These are phyloP conservation scores for Adoxophyes honmai DNA, from an alignment of 1,140 invertebrate genomes.

Conservation along the genomic window DNA sequence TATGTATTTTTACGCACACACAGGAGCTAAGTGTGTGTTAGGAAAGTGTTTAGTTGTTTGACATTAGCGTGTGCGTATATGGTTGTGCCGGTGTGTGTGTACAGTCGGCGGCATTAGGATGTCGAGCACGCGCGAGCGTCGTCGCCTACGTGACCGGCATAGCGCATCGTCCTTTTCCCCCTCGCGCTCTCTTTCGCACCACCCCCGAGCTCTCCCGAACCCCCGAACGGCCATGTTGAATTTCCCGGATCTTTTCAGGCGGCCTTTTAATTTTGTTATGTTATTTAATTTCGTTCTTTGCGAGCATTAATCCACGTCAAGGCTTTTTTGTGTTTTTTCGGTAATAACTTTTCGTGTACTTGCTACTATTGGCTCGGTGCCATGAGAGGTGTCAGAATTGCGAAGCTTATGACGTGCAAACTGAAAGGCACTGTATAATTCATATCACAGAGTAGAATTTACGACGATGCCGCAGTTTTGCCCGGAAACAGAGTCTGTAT, in stretches of 20 bases:
- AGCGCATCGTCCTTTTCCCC: constrained; percentile 67
- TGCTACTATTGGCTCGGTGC: background rate
- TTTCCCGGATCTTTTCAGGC: constrained; percentile 69
- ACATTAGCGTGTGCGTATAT: constrained; percentile 37
- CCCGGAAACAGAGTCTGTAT: too few relatives aligned
- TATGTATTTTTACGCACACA: constrained; percentile 64
- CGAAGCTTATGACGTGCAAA: background rate
- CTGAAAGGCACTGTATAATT: background rate
- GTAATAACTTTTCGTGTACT: constrained; percentile 5
- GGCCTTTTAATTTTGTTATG: constrained; percentile 66
- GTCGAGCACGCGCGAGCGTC: constrained; percentile 69
- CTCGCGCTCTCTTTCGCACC: constrained; percentile 62
- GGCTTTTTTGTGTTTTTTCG: background rate
- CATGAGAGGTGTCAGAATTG: background rate
- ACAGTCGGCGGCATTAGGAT: constrained; percentile 65
- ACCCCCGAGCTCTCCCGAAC: constrained; percentile 42
- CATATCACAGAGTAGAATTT: too few relatives aligned
- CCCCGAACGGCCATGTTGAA: constrained; percentile 62
- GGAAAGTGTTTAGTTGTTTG: constrained; percentile 54
- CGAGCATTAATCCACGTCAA: constrained; percentile 7
- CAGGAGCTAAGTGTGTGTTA: constrained; percentile 36
- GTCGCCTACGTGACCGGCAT: constrained; percentile 72
- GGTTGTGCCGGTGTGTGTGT: constrained; percentile 53
- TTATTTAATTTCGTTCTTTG: constrained; percentile 43
- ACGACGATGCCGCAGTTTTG: too few relatives aligned